phyloP scores from a whole-genome alignment of 2,888 invertebrate species.

The Andrena bicolor region DNA sequence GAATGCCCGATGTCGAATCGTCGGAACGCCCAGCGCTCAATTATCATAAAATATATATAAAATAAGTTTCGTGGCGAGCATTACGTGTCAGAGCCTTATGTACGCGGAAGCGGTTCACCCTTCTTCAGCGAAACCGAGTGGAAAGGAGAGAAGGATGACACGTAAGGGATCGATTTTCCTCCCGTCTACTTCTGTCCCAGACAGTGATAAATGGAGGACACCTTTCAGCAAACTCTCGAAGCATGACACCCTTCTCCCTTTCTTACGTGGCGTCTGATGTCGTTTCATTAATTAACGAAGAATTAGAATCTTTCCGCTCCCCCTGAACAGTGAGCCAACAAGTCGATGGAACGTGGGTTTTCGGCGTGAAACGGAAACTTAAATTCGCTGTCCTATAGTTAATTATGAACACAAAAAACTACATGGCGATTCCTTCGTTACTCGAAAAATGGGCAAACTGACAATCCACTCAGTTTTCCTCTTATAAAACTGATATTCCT shows the following conservation, averaged over 20 bases:
- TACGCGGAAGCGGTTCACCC: slow-evolving; percentile 48
- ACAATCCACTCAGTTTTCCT: not conserved
- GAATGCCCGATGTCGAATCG: slow-evolving; percentile 54
- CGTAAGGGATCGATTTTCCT: slow-evolving; percentile 82
- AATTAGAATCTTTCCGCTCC: slow-evolving; percentile 73
- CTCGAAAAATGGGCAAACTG: not conserved
- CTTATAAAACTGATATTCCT: not conserved
- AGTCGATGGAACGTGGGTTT: slow-evolving; percentile 26
- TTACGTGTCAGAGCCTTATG: slow-evolving; percentile 17
- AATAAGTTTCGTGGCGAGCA: slow-evolving; percentile 49
- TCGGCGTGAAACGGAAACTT: slow-evolving; percentile 21
- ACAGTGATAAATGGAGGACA: slow-evolving; percentile 83
- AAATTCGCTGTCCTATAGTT: slow-evolving; percentile 14
- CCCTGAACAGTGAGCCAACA: slow-evolving; percentile 31
- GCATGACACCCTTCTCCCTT: slow-evolving; percentile 74
- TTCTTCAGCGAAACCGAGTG: slow-evolving; percentile 55
- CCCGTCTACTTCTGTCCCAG: slow-evolving; percentile 81
- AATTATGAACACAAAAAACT: slow-evolving; percentile 15
- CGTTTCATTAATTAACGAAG: slow-evolving; percentile 80
- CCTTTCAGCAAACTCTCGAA: slow-evolving; percentile 79
- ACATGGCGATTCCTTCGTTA: not conserved
- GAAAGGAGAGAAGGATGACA: slow-evolving; percentile 74
- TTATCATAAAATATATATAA: slow-evolving; percentile 74
- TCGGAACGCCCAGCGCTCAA: slow-evolving; percentile 46
- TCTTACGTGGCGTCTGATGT: slow-evolving; percentile 74